A percentile compares a stretch with the other conserved stretches of the same genome.
These are phyloP conservation scores for Podotricha telesiphe DNA, from an alignment of 2,888 invertebrate species.

Conservation along the genomic window DNA sequence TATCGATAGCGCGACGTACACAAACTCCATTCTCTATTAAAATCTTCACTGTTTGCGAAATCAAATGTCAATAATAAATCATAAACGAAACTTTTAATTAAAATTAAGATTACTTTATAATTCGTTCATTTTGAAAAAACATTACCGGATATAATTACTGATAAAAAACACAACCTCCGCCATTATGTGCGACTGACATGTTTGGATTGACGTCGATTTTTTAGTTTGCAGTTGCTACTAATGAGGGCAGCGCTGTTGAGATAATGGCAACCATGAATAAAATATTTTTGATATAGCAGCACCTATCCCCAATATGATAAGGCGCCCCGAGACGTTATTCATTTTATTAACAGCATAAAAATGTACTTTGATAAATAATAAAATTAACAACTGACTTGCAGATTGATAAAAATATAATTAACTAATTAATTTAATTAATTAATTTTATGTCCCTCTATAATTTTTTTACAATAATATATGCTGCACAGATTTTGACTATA, in stretches of 20 bases:
- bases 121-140: slow-evolving; percentile 50
- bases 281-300: slow-evolving; percentile 5
- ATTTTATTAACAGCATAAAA: background rate
- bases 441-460: too few relatives aligned
- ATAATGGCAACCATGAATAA: slow-evolving; percentile 1
- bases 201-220: slow-evolving; percentile 76
- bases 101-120: slow-evolving; percentile 45
- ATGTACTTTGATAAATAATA: too few relatives aligned
- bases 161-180: slow-evolving; percentile 75
- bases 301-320: background rate
- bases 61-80: slow-evolving; percentile 34
- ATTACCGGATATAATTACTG: slow-evolving; percentile 57
- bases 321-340: background rate
- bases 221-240: slow-evolving; percentile 54
- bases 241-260: slow-evolving; percentile 31
- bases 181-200: slow-evolving; percentile 70
- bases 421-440: too few relatives aligned
- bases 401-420: too few relatives aligned
- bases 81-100: slow-evolving; percentile 25
- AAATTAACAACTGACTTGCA: too few relatives aligned
- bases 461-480: too few relatives aligned
- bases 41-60: slow-evolving; percentile 37
- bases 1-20: slow-evolving; percentile 57
- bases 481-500: too few relatives aligned
- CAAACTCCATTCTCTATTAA: slow-evolving; percentile 55